A percentile compares a stretch with the other conserved stretches of the same genome.
Evolutionary conservation across 2,888 invertebrate genomes (phyloP).

Genomic region (Aradus depressus): DNA sequence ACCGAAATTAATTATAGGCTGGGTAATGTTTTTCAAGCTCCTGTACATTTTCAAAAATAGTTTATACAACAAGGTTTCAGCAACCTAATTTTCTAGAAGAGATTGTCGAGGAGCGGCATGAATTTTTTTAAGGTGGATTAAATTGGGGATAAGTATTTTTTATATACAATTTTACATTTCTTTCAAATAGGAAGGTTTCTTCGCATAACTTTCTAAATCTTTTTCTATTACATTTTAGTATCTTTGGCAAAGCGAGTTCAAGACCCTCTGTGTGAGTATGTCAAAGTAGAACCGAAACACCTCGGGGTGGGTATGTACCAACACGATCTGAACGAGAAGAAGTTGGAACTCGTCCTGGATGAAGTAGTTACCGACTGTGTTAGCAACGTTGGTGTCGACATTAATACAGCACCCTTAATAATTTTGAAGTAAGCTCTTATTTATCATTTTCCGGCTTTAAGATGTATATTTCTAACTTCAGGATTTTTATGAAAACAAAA

Average conservation of each 20-base stretch:
- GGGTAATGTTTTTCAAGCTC: no score
- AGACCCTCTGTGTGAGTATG: slow-evolving; percentile 82
- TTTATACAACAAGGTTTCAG: no score
- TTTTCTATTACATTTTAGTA: slow-evolving; percentile 36
- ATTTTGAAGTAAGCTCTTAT: no score
- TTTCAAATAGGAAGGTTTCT: no score
- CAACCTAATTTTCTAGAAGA: no score
- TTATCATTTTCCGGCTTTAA: slow-evolving; percentile 34
- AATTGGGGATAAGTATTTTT: no score
- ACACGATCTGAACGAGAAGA: slow-evolving; percentile 74
- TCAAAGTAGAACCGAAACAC: slow-evolving; percentile 87
- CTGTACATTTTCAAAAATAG: no score
- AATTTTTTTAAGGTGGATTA: no score
- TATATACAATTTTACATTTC: no score
- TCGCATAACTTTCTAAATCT: not conserved
- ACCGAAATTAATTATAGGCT: no score
- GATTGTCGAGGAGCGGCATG: no score
- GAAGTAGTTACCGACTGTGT: slow-evolving; percentile 81
- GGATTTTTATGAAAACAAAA: not conserved
- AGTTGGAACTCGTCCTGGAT: slow-evolving; percentile 58
- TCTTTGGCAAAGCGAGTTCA: slow-evolving; percentile 79
- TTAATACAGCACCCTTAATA: slow-evolving; percentile 75
- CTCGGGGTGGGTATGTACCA: slow-evolving; percentile 94
- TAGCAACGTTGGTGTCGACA: slow-evolving; percentile 84
- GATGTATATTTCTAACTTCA: not conserved